Conservation (phyloP, 2,888 invertebrate species). For the Hoplodrina ambigua region DNA sequence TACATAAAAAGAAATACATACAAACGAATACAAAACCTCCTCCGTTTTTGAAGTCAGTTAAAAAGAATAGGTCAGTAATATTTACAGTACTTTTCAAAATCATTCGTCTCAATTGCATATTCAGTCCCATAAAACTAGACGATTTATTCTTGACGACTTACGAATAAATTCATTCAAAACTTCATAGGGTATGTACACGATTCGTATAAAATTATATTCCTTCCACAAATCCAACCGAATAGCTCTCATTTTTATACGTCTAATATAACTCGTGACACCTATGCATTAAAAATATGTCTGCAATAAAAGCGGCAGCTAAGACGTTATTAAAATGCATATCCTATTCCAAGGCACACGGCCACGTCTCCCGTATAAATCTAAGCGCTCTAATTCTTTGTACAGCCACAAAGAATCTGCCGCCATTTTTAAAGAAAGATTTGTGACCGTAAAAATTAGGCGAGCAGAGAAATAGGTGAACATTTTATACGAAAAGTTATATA, state of each 20-base stretch:
- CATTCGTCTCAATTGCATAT: too few species aligned
- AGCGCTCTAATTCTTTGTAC: conserved; percentile 70
- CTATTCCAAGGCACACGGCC: conserved; percentile 57
- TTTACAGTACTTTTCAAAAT: too few species aligned
- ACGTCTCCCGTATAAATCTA: conserved; percentile 70
- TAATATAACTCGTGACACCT: conserved; percentile 50
- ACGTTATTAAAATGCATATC: conserved; percentile 72
- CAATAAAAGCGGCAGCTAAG: conserved; percentile 57
- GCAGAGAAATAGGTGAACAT: conserved; percentile 51
- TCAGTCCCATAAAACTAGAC: too few species aligned
- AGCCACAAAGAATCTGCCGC: conserved; percentile 49
- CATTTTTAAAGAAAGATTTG: conserved; percentile 59
- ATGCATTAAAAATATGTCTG: conserved; percentile 61
- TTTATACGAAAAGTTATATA: conserved; percentile 43
- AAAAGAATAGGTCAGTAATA: too few species aligned
- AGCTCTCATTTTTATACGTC: conserved; percentile 46
- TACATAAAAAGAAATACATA: too few species aligned
- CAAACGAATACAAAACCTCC: too few species aligned
- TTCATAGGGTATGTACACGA: neutral
- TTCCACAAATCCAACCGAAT: conserved; percentile 7
- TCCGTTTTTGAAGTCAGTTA: too few species aligned
- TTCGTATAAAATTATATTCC: conserved; percentile 15
- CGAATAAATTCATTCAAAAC: conserved; percentile 14
- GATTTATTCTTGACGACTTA: neutral
- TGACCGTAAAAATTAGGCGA: conserved; percentile 60